Conservation (phyloP, 2,113 vertebrate species). For the Mesocricetus auratus region DNA sequence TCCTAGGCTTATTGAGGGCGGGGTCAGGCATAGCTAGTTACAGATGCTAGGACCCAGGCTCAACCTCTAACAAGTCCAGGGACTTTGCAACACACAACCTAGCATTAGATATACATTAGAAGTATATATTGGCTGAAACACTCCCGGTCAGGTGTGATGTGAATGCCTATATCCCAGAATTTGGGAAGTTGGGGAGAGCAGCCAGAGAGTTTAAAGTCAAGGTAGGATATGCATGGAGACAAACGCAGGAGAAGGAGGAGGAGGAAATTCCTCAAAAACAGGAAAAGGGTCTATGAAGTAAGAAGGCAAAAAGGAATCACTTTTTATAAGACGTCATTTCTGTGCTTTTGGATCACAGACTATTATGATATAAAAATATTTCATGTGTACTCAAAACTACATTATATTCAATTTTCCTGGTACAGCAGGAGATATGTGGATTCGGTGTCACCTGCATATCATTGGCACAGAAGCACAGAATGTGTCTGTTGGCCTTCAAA, state of each 20-base stretch:
- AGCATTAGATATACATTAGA: not conserved
- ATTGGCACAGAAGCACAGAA: not conserved
- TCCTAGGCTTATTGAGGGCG: not conserved
- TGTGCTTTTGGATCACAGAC: not conserved
- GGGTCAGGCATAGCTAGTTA: not conserved
- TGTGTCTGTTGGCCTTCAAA: not conserved
- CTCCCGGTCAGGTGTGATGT: not conserved
- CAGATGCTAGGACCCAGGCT: not conserved
- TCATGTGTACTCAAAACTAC: not conserved
- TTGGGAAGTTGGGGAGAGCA: not conserved
- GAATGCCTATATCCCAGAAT: not conserved
- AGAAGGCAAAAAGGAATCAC: not conserved
- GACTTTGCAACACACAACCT: not conserved
- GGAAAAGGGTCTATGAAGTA: not conserved
- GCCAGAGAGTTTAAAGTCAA: not conserved
- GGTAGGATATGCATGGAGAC: not conserved
- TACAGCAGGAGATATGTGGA: not conserved
- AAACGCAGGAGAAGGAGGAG: not conserved
- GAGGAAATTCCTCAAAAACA: not conserved
- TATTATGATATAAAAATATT: constrained; percentile 24
- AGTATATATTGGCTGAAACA: not conserved
- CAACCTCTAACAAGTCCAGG: not conserved
- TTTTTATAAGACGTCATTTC: not conserved
- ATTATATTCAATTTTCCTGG: not conserved
- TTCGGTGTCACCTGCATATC: not conserved